phyloP scores from a whole-genome alignment of 2,888 invertebrate species.

The Torymus tubicola region DNA sequence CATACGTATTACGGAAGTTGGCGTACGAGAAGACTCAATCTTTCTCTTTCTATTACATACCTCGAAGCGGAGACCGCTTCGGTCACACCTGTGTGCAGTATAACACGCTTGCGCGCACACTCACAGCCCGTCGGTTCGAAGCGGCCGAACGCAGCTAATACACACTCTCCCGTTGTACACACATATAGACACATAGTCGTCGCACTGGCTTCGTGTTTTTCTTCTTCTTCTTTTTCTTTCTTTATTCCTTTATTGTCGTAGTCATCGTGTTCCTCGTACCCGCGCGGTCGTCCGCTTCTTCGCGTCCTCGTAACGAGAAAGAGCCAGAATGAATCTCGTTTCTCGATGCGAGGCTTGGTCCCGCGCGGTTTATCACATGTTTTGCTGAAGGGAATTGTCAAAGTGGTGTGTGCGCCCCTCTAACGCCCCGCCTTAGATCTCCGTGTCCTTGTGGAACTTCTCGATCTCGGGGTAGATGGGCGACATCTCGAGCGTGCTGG shows the following conservation, averaged over 20 bases:
- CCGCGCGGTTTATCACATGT: conserved; percentile 42
- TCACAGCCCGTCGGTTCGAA: conserved; percentile 51
- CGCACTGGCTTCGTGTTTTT: conserved; percentile 9
- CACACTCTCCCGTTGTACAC: background rate
- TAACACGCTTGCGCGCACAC: conserved; percentile 13
- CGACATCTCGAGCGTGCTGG: conserved; percentile 91
- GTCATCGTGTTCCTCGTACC: background rate
- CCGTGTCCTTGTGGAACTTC: conserved; percentile 89
- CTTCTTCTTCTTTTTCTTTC: background rate
- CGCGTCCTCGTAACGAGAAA: conserved; percentile 23
- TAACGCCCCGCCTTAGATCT: conserved; percentile 80
- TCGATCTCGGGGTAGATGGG: conserved; percentile 90
- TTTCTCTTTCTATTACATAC: conserved; percentile 12
- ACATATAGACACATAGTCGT: background rate
- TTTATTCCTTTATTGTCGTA: background rate
- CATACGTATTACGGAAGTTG: too few relatives aligned
- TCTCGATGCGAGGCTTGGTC: conserved; percentile 22
- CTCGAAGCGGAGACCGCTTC: conserved; percentile 39
- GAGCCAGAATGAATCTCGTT: background rate
- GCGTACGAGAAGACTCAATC: too few relatives aligned
- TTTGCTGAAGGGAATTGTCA: conserved; percentile 46
- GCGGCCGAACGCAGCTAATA: background rate
- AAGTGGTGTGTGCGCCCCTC: conserved; percentile 19
- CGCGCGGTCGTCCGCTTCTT: too few relatives aligned
- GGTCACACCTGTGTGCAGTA: background rate